These are phyloP conservation scores for Eulemur rufifrons DNA, from an alignment of 2,113 vertebrate genomes.

Conservation along the genomic window DNA sequence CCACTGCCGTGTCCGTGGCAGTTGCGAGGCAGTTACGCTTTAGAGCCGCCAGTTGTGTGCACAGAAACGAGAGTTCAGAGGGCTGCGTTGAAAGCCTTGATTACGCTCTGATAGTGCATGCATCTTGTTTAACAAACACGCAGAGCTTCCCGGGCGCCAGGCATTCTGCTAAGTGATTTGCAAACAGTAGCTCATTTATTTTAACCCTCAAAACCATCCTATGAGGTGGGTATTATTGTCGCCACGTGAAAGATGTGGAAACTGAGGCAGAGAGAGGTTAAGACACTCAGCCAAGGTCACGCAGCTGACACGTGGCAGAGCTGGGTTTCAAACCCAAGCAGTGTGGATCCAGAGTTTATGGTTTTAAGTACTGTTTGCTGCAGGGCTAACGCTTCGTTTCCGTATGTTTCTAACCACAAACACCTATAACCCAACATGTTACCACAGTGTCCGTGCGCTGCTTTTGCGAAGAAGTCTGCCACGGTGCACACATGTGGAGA, in stretches of 20 bases:
- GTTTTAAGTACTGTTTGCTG: background rate
- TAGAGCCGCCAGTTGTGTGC: background rate
- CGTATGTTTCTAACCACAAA: background rate
- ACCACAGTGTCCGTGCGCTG: background rate
- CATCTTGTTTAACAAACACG: background rate
- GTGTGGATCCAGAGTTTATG: background rate
- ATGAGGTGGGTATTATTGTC: accelerated
- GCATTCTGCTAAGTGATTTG: background rate
- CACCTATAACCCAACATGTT: accelerated
- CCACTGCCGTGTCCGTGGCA: background rate
- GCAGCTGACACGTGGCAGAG: background rate
- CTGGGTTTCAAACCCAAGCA: background rate
- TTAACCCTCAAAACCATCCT: background rate
- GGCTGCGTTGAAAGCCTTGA: accelerated
- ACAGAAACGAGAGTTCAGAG: background rate
- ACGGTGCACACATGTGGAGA: background rate
- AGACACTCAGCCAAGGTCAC: background rate
- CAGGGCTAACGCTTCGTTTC: background rate
- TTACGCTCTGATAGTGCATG: too few species aligned
- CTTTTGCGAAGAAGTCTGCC: too few species aligned
- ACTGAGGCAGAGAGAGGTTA: background rate
- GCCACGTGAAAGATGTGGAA: background rate
- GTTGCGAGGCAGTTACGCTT: background rate
- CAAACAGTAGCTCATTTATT: background rate
- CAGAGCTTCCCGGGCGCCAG: accelerated